Evolutionary conservation across 2,797 vertebrate species (phyloP).

Genomic region (Lithobates sylvaticus): DNA sequence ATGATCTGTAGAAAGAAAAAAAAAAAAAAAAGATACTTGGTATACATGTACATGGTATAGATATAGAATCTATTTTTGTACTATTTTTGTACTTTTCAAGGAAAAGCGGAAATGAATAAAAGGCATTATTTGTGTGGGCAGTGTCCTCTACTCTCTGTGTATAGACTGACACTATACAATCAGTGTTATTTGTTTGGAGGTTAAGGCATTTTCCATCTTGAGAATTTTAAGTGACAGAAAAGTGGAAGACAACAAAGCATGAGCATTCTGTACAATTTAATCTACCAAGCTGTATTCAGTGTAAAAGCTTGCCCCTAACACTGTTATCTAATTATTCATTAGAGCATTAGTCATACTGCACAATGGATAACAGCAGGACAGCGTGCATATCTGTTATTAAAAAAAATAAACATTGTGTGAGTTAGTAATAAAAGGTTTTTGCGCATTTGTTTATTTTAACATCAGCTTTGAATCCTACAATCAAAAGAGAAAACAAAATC

Average conservation of each 20-base stretch:
- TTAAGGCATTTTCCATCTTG: neutral
- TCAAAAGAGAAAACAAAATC: neutral
- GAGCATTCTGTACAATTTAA: neutral
- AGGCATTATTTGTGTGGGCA: neutral
- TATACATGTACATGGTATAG: neutral
- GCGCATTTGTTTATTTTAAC: neutral
- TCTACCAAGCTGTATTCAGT: constrained; percentile 2
- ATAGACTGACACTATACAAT: constrained; percentile 19
- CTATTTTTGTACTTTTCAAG: neutral
- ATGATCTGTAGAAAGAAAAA: neutral
- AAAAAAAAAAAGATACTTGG: no score
- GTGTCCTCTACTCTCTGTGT: neutral
- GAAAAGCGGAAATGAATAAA: neutral
- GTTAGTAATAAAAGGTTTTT: neutral
- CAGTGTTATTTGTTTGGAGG: constrained; percentile 26
- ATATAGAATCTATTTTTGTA: neutral
- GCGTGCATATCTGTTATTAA: neutral
- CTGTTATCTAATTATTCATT: constrained; percentile 5
- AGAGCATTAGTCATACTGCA: constrained; percentile 3
- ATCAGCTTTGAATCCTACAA: no score
- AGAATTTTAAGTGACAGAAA: neutral
- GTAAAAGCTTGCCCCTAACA: neutral
- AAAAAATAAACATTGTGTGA: neutral
- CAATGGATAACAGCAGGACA: neutral
- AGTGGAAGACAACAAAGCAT: constrained; percentile 2